Conservation (phyloP, 2,888 invertebrate genomes). For the Andrena chrysosceles region DNA sequence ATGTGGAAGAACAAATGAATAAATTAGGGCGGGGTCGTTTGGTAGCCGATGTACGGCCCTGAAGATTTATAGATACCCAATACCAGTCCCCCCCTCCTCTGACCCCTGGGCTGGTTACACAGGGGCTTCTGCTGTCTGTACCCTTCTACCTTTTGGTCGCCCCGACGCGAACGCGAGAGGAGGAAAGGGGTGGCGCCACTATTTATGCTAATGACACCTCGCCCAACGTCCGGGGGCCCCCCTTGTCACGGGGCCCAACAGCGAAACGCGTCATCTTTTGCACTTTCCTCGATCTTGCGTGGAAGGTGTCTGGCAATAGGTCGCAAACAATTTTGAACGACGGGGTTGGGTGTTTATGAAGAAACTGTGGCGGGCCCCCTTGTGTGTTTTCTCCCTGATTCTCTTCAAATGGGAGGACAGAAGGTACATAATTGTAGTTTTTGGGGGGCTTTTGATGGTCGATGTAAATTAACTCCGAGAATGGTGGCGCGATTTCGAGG, state of each 20-base stretch:
- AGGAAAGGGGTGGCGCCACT: conserved; percentile 73
- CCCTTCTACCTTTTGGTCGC: conserved; percentile 38
- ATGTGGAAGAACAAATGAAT: conserved; percentile 82
- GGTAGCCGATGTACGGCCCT: conserved; percentile 78
- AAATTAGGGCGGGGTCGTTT: conserved; percentile 83
- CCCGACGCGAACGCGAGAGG: conserved; percentile 39
- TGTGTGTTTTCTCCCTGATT: neutral
- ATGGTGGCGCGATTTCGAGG: neutral
- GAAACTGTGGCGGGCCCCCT: neutral
- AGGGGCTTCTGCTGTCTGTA: conserved; percentile 48
- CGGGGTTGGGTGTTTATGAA: conserved; percentile 1
- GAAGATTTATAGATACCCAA: conserved; percentile 79
- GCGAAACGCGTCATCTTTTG: conserved; percentile 21
- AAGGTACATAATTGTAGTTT: neutral
- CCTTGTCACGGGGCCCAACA: neutral
- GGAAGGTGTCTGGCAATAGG: conserved; percentile 2
- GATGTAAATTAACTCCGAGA: neutral
- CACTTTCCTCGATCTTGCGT: neutral
- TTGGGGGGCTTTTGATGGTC: neutral
- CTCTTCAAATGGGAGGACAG: neutral
- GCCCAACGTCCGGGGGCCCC: neutral
- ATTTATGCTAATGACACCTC: conserved; percentile 73
- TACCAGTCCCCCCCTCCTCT: conserved; percentile 68
- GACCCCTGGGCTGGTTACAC: conserved; percentile 54
- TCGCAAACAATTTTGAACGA: conserved; percentile 5